These are phyloP conservation scores for Drosophila mayaguana DNA, from an alignment of 2,888 invertebrate species.

Conservation along the genomic window DNA sequence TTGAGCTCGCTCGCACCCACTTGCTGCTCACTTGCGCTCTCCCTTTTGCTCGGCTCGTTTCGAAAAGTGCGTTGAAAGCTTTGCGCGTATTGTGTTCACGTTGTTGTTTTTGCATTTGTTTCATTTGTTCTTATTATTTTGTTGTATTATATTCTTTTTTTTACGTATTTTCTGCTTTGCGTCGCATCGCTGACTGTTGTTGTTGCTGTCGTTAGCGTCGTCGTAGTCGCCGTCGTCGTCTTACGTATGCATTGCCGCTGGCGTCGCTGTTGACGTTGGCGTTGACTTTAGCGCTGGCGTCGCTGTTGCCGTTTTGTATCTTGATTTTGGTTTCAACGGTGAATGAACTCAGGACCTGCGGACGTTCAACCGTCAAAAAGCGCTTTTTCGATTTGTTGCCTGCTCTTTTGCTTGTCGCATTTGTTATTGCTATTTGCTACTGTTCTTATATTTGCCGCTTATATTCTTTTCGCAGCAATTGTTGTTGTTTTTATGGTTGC, in stretches of 20 bases:
- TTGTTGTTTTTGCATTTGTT: constrained; percentile 50
- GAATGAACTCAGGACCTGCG: constrained; percentile 80
- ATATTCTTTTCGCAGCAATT: constrained; percentile 4
- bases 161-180: constrained; percentile 33
- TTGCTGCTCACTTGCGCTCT: constrained; percentile 13
- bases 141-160: constrained; percentile 40
- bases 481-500: constrained; percentile 13
- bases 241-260: constrained; percentile 60
- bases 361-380: constrained; percentile 77
- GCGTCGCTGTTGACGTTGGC: constrained; percentile 32
- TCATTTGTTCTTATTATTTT: constrained; percentile 69
- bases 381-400: constrained; percentile 48
- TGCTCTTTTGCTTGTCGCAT: constrained; percentile 26
- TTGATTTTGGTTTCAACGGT: constrained; percentile 80
- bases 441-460: constrained; percentile 24
- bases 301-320: constrained; percentile 57
- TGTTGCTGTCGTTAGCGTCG: constrained; percentile 17
- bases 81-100: constrained; percentile 52
- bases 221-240: constrained; percentile 36
- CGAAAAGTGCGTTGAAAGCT: constrained; percentile 71
- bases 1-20: constrained; percentile 24
- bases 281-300: constrained; percentile 25
- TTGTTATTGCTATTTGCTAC: constrained; percentile 35
- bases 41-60: constrained; percentile 22
- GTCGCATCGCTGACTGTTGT: constrained; percentile 32